Evolutionary conservation across 2,888 invertebrate genomes (phyloP).

Genomic region (Cepaea hortensis): DNA sequence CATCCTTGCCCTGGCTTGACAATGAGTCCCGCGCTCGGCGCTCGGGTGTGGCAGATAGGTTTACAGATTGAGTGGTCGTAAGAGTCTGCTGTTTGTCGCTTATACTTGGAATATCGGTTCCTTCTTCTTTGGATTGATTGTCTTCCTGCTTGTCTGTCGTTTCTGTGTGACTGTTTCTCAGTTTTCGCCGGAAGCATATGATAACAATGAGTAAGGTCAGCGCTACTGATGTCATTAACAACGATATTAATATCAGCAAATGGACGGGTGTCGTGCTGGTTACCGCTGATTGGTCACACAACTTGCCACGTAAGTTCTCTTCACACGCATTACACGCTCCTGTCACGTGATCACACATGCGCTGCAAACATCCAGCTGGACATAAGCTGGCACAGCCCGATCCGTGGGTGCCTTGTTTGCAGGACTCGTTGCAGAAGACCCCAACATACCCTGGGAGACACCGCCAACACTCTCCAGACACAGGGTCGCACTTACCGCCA

Average conservation of each 20-base stretch:
- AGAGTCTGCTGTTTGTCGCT: neutral
- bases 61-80: no score
- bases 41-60: neutral
- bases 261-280: neutral
- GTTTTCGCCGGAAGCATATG: neutral
- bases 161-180: neutral
- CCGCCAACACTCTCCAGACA: constrained; percentile 29
- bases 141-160: neutral
- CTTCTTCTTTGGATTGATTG: neutral
- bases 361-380: constrained; percentile 5
- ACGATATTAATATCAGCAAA: neutral
- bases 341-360: constrained; percentile 25
- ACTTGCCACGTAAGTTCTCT: neutral
- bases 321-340: constrained; percentile 10
- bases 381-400: constrained; percentile 4
- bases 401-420: constrained; percentile 18
- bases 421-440: constrained; percentile 28
- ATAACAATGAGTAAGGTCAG: neutral
- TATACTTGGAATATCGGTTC: neutral
- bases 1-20: neutral
- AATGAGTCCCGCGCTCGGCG: no score
- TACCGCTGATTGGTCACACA: neutral
- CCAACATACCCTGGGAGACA: constrained; percentile 30
- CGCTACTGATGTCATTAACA: neutral
- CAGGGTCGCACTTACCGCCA: constrained; percentile 28